Percentiles rank a stretch among this genome's conserved stretches.
Evolutionary conservation across 2,113 vertebrate genomes (phyloP).

Genomic region (Chitala chitala): DNA sequence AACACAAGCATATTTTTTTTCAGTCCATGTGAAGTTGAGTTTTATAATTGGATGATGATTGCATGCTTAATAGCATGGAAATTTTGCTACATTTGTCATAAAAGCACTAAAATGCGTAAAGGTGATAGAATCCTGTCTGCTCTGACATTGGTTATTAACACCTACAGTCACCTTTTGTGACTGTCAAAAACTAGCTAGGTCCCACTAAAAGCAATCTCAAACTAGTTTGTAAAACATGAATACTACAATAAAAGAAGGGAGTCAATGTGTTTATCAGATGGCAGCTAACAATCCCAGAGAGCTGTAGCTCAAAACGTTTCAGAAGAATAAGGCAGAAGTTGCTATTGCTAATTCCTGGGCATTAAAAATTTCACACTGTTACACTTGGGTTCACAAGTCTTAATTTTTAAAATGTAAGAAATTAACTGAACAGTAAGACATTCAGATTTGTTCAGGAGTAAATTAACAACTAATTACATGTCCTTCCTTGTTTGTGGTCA

Average conservation of each 20-base stretch:
- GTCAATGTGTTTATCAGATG: not conserved
- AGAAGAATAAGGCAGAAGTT: no score
- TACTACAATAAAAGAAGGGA: conserved; percentile 11
- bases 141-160: not conserved
- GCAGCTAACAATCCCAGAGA: not conserved
- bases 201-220: not conserved
- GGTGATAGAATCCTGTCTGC: not conserved
- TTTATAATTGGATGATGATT: not conserved
- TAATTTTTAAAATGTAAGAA: no score
- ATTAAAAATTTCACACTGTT: no score
- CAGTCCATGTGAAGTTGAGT: not conserved
- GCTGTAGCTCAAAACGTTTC: no score
- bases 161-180: not conserved
- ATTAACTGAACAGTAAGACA: no score
- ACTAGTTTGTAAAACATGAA: conserved; percentile 1
- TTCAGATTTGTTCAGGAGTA: no score
- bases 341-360: no score
- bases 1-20: conserved; percentile 30
- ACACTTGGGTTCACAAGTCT: no score
- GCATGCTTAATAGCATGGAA: not conserved
- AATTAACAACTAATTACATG: no score
- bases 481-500: no score
- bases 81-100: not conserved
- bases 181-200: not conserved
- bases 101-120: not conserved